phyloP scores from a whole-genome alignment of 23 tunicate species.

The Corella eumyota region DNA sequence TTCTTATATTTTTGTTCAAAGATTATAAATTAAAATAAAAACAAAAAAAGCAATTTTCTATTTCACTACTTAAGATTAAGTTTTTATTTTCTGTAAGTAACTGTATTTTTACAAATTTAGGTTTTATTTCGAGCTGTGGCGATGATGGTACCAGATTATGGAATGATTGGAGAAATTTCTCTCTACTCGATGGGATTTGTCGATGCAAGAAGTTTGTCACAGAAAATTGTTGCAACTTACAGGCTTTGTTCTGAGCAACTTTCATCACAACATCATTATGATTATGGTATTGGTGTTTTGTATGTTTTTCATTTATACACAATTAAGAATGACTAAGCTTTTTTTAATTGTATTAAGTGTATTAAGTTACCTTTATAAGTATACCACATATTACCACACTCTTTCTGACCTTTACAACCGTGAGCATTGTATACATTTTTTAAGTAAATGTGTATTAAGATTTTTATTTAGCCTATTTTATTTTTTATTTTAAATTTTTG shows the following conservation, averaged over 20 bases:
- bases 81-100: too few relatives aligned
- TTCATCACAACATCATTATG: conserved; percentile 98
- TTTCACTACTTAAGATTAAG: too few relatives aligned
- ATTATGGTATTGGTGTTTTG: conserved; percentile 46
- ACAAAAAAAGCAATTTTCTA: too few relatives aligned
- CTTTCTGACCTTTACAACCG: not conserved
- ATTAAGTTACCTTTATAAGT: not conserved
- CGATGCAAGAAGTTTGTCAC: conserved; percentile 84
- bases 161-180: conserved; percentile 95
- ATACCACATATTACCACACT: not conserved
- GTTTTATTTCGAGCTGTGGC: conserved; percentile 94
- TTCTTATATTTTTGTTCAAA: too few relatives aligned
- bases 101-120: too few relatives aligned
- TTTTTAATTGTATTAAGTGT: not conserved
- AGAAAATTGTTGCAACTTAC: conserved; percentile 97
- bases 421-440: not conserved
- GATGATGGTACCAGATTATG: conserved; percentile 99
- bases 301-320: not conserved
- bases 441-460: too few relatives aligned
- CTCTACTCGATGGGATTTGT: conserved; percentile 98
- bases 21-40: too few relatives aligned
- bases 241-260: conserved; percentile 93
- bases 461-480: too few relatives aligned
- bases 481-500: not conserved
- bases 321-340: not conserved